Base-by-base conservation (phyloP, 1,140 invertebrate species). In the Dinothrombium tinctorium region DNA sequence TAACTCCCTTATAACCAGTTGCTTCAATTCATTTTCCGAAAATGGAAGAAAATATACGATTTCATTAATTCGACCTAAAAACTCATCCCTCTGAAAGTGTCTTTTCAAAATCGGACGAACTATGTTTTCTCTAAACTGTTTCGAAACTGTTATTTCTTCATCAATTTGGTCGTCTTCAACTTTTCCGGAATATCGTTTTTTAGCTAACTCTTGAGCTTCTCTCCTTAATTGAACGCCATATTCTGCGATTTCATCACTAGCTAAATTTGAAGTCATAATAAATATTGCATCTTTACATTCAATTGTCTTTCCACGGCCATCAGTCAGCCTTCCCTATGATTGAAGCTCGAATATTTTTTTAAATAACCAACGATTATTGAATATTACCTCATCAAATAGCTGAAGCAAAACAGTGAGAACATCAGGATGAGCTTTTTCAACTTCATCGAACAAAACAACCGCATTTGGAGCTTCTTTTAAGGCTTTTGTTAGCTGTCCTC, bases 351-450 rank as follows among this genome's bases (percentile, higher is more conserved):
- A 26, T 14, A 48, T 14, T 33, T 43, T 22, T 25, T 21, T 5
- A 43, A 28, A 41, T 17, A 40, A 43, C 22, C 37, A 21, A 40
- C 4, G 36, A 7, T 28, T 45, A 36, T n/a, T n/a, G n/a, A n/a
- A n/a, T n/a, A n/a, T 41, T 58, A 78, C 80, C 65, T 94, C 84
- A 59, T 94, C 86, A 62, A 94, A 90, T 4, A 94, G 60, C 56
- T 94, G 86, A 26, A 92, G 59, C 37, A 94, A 62, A 36, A 87
- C 76, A 3, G 82, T 87, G 25, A 90, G 64, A 4, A 94, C 80
- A 61, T 92, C 86, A 2, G 82, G 78, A 62, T 94, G 86, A 3
- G 86, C 84, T 59, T 94, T 94, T 50, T 94, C 86, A 3, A 92
- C 80, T 65, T 94, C 86, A 60, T 94, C 86, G 62, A 92, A 87